These are phyloP conservation scores for Clinocottus analis DNA, from an alignment of 2,113 vertebrate genomes.

Conservation along the genomic window DNA sequence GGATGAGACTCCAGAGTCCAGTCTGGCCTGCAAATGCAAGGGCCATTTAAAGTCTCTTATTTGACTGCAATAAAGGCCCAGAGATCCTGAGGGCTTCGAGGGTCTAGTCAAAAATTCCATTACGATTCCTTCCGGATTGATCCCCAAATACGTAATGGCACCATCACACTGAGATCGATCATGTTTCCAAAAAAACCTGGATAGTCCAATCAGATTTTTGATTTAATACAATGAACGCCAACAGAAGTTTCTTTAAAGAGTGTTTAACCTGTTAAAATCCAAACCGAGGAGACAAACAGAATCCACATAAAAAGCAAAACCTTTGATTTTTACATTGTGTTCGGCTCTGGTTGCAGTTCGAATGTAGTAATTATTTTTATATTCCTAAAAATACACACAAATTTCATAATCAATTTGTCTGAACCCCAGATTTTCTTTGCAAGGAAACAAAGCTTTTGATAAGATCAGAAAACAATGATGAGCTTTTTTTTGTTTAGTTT, in stretches of 20 bases:
- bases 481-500: background rate
- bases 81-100: constrained; percentile 65
- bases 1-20: constrained; percentile 79
- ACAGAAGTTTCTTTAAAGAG: background rate
- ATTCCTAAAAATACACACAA: background rate
- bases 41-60: constrained; percentile 72
- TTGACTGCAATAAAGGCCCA: constrained; percentile 71
- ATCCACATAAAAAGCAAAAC: background rate
- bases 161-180: constrained; percentile 38
- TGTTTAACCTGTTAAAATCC: constrained; percentile 3
- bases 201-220: constrained; percentile 8
- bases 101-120: constrained; percentile 61
- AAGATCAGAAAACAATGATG: background rate
- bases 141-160: constrained; percentile 57
- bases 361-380: background rate
- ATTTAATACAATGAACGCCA: constrained; percentile 19
- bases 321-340: background rate
- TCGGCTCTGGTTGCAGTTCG: background rate
- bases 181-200: constrained; percentile 48
- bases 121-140: constrained; percentile 65
- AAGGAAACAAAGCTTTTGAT: background rate
- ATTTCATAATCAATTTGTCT: background rate
- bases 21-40: constrained; percentile 76
- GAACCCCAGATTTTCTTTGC: background rate
- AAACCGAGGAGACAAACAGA: background rate